These are phyloP conservation scores for Lates calcarifer DNA, from an alignment of 2,113 vertebrate species.

Conservation along the genomic window DNA sequence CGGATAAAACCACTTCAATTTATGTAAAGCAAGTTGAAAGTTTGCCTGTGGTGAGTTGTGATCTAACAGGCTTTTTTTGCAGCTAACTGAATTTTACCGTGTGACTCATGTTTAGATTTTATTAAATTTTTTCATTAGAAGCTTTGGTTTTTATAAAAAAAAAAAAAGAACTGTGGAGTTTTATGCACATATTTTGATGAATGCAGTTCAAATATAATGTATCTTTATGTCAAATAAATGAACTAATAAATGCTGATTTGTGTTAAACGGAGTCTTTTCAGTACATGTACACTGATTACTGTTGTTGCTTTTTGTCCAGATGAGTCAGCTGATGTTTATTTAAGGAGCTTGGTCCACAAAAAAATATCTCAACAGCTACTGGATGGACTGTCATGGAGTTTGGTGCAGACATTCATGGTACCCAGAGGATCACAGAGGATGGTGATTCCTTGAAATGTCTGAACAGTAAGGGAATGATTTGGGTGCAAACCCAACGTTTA, in stretches of 20 bases:
- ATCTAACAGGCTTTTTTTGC: constrained; percentile 34
- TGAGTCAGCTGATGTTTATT: too few relatives aligned
- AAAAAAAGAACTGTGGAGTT: constrained; percentile 44
- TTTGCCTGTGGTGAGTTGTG: constrained; percentile 11
- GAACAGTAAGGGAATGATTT: too few relatives aligned
- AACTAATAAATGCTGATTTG: constrained; percentile 51
- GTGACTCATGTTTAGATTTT: constrained; percentile 11
- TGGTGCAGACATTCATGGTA: too few relatives aligned
- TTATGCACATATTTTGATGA: constrained; percentile 73
- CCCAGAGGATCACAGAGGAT: too few relatives aligned
- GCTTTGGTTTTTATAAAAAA: constrained; percentile 40
- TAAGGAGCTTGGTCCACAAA: too few relatives aligned
- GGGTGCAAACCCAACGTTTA: too few relatives aligned
- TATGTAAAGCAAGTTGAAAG: not conserved
- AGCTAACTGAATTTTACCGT: constrained; percentile 49
- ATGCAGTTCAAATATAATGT: constrained; percentile 46
- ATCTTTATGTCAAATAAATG: constrained; percentile 74
- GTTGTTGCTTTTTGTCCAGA: too few relatives aligned
- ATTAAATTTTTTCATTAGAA: constrained; percentile 24
- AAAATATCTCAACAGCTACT: too few relatives aligned
- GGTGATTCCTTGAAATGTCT: too few relatives aligned
- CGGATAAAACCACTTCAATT: not conserved
- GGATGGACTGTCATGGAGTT: too few relatives aligned
- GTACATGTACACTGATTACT: too few relatives aligned
- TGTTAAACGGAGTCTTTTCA: constrained; percentile 16